Base-by-base conservation (phyloP, 2,797 vertebrate genomes). In the Neopelma chrysocephalum region DNA sequence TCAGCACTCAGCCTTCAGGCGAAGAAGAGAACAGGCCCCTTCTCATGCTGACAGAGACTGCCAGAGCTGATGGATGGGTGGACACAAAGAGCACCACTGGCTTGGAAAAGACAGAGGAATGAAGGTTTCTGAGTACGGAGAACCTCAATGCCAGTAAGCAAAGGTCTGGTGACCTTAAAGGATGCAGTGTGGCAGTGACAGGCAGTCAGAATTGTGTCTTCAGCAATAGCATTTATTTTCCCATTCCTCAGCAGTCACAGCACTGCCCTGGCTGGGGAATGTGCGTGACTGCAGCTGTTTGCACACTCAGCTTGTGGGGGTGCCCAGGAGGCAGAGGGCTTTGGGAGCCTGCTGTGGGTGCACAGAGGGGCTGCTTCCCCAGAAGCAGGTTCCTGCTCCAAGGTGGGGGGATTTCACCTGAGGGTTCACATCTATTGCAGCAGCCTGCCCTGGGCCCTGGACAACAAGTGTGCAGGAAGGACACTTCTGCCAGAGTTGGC, bases 321-420 rank as follows among this genome's bases (percentile, higher is more conserved):
- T 26, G 9, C 18, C 21, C 17, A 19, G 5, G 31, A 20, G 32
- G 27, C 0, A 5, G 45, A 32, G 36, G 50, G 32, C 19, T 58
- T 14, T 8, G 13, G 31, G 43, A 77, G 7, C 34, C 42, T 0
- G 0, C 19, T 26, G 9, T 22, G 54, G 40, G 21, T 18, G 73
- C 25, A 8, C 2, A 31, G 48, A n/a, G 15, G 18, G 15, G 19
- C 43, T 62, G 56, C n/a, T 50, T n/a, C 32, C 32, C 4, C 1
- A 6, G 29, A 40, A 19, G 53, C 23, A 34, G 51, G 48, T 34
- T 90, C 20, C n/a, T 57, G 43, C 51, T 9, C 6, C 1, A 32
- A 25, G 31, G 27, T 0, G 0, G 23, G 15, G 71, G 43, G 9
- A 36, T 48, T 68, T 26, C 58, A 43, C 1, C 0, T 4, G 36